Conservation (phyloP, 2,113 vertebrate species). For the Rhabdornis inornatus region DNA sequence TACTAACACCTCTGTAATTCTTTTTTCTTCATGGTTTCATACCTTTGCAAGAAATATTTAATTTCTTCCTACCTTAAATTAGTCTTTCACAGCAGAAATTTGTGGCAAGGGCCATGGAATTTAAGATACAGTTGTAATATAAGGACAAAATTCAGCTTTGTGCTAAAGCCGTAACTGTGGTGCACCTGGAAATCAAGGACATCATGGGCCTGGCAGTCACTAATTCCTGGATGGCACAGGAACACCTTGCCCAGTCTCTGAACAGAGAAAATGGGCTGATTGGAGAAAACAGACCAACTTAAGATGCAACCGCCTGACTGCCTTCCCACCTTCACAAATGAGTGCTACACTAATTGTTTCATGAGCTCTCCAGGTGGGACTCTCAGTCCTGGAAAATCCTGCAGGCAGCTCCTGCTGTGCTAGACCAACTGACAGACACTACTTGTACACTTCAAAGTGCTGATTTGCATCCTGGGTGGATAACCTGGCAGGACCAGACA, state of each 20-base stretch:
- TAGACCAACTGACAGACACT: neutral
- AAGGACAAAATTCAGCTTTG: neutral
- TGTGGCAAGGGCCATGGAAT: neutral
- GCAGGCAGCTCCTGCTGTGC: constrained; percentile 3
- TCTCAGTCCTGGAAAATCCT: neutral
- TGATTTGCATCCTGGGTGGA: neutral
- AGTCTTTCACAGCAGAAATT: neutral
- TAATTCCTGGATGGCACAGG: neutral
- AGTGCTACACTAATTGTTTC: neutral
- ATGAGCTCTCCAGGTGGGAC: neutral
- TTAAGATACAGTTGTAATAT: neutral
- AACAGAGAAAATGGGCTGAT: neutral
- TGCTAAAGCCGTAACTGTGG: neutral
- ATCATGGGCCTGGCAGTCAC: neutral
- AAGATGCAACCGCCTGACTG: neutral
- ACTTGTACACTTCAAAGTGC: neutral
- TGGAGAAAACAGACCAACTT: neutral
- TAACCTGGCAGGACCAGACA: neutral
- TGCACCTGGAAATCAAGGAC: neutral
- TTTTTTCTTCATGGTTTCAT: constrained; percentile 17
- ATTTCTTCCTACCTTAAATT: neutral
- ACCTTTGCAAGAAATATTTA: constrained; percentile 15
- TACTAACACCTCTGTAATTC: constrained; percentile 19
- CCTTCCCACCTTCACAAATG: neutral
- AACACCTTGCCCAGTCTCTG: neutral